Conservation (phyloP, 2,888 invertebrate species). For the Spodoptera picta region DNA sequence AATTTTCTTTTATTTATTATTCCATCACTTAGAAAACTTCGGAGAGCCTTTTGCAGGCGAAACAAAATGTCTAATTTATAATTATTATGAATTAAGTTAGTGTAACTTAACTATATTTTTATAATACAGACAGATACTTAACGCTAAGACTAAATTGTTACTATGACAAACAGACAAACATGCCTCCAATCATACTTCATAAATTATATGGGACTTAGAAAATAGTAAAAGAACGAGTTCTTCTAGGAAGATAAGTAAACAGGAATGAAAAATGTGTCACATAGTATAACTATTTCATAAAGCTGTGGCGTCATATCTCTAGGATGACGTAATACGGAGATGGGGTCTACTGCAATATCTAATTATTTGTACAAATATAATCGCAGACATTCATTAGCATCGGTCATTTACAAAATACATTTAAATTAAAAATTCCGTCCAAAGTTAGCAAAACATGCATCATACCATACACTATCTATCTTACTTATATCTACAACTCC, state of each 20-base stretch:
- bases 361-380: too few species aligned
- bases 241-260: slow-evolving; percentile 22
- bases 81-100: slow-evolving; percentile 51
- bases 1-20: slow-evolving; percentile 64
- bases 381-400: too few species aligned
- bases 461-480: slow-evolving; percentile 5
- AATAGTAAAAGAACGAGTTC: slow-evolving; percentile 13
- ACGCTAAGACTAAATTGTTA: slow-evolving; percentile 36
- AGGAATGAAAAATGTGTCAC: slow-evolving; percentile 33
- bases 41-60: slow-evolving; percentile 49
- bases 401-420: too few species aligned
- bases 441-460: neutral
- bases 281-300: too few species aligned
- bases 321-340: slow-evolving; percentile 1
- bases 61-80: slow-evolving; percentile 48
- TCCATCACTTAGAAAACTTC: slow-evolving; percentile 68
- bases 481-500: slow-evolving; percentile 30
- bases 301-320: neutral
- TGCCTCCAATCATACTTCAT: slow-evolving; percentile 21
- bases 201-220: slow-evolving; percentile 1
- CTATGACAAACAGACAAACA: slow-evolving; percentile 52
- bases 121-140: slow-evolving; percentile 57
- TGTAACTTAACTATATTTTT: slow-evolving; percentile 51
- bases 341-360: neutral
- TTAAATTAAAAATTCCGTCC: too few species aligned